Conservation (phyloP, 2,888 invertebrate genomes). For the Caenorhabditis becei region DNA sequence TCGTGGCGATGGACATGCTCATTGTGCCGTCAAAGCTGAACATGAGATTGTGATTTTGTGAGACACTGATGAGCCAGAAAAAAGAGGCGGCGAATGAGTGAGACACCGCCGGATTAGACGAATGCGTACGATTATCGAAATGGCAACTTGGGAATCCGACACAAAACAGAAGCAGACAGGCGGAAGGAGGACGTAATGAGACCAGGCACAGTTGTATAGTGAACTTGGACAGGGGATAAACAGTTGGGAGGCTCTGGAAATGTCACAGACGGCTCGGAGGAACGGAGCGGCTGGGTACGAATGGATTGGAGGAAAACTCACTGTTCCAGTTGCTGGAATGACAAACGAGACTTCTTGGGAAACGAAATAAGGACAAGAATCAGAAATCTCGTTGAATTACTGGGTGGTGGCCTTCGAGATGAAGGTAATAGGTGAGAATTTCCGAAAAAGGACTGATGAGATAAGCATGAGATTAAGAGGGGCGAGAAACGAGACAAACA, state of each 20-base stretch:
- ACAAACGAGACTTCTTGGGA: not conserved
- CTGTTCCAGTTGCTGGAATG: not conserved
- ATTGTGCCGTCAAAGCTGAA: slow-evolving; percentile 31
- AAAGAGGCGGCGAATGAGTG: slow-evolving; percentile 8
- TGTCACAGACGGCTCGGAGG: not conserved
- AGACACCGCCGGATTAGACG: slow-evolving; percentile 34
- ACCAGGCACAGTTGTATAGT: not conserved
- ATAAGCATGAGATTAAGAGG: slow-evolving; percentile 32
- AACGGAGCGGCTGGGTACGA: not conserved
- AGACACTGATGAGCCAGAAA: slow-evolving; percentile 1
- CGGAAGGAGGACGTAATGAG: slow-evolving; percentile 4
- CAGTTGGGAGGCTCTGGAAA: not conserved
- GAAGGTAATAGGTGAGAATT: not conserved
- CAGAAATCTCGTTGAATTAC: slow-evolving; percentile 11
- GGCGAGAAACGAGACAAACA: slow-evolving; percentile 11
- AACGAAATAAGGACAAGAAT: slow-evolving; percentile 4
- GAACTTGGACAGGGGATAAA: not conserved
- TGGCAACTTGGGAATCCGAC: slow-evolving; percentile 13
- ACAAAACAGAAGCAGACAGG: slow-evolving; percentile 49
- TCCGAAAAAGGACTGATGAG: slow-evolving; percentile 21
- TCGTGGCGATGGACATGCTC: slow-evolving; percentile 33
- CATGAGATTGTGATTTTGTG: not conserved
- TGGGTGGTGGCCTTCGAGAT: not conserved
- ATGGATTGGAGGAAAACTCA: not conserved
- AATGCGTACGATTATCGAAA: slow-evolving; percentile 33